A percentile compares a stretch with the other conserved stretches of the same genome.
Conservation (phyloP, 2,113 vertebrate species). For the Spheniscus mendiculus region DNA sequence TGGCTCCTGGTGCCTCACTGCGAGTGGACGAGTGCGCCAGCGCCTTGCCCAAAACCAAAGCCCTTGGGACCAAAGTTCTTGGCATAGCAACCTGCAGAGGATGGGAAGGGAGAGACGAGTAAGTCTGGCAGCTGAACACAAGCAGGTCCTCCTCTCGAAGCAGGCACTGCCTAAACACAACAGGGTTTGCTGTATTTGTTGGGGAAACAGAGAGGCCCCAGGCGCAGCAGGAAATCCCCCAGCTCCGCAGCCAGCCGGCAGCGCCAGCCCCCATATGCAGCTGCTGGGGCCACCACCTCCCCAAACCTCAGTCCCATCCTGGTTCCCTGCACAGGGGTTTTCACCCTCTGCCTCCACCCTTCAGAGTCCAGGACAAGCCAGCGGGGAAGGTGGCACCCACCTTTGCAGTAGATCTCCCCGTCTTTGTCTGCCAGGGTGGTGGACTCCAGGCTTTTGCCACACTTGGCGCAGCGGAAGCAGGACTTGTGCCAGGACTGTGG, state of each 20-base stretch:
- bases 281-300: background rate
- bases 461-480: conserved; percentile 93
- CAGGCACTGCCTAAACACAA: background rate
- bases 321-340: background rate
- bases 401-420: conserved; percentile 96
- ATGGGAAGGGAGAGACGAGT: background rate
- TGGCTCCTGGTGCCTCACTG: conserved; percentile 67
- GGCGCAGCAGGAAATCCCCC: background rate
- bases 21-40: conserved; percentile 87
- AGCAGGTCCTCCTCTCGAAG: background rate
- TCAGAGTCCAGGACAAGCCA: background rate
- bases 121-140: background rate
- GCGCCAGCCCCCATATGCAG: background rate
- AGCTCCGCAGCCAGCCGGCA: background rate
- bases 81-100: conserved; percentile 87
- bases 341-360: background rate
- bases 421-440: conserved; percentile 94
- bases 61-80: conserved; percentile 96
- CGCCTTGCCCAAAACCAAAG: conserved; percentile 91
- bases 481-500: conserved; percentile 91
- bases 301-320: background rate
- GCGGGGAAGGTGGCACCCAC: conserved; percentile 51
- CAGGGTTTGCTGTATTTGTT: background rate
- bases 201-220: background rate
- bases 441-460: conserved; percentile 92